Evolutionary conservation across 2,888 invertebrate species (phyloP), one percentile per base, ranked within the genome.

Genomic region (Theretra japonica): DNA sequence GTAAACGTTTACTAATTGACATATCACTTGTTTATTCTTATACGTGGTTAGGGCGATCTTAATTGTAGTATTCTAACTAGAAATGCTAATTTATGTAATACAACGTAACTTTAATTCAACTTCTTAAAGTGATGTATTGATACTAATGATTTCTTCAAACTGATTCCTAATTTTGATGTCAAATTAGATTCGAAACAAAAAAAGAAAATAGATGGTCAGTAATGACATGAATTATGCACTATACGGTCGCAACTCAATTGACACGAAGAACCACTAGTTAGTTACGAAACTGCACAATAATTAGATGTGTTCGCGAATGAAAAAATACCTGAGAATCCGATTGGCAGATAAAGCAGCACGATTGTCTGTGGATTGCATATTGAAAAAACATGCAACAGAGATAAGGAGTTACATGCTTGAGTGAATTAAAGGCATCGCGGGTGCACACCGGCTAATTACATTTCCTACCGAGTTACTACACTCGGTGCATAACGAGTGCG

Each of bases 351-450:
- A 90, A 86, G 77, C 81, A 75, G 85, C 88, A 83, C 89, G 93
- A 93, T 94, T 93, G 94, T 92, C 88, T 92, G 83, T 75, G 88
- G 87, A 90, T 93, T 93, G 92, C 93, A 93, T 94, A 94, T 93
- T 92, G 93, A 94, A 94, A 94, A 94, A 93, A 90, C 94, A 94
- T 93, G 94, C 94, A 94, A 94, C 85, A 86, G 88, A 93, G 94
- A 94, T 94, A 94, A 94, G 93, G 86, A 83, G 90, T 92, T 94
- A 93, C 89, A 92, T 83, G 94, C 83, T 81, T 90, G 90, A 93
- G 90, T 89, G 91, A 90, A 80, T 90, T 80, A 80, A 85, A 90
- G 90, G 90, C 90, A 90, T 89, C 88, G 88, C 85, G 84, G 84
- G 87, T 84, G 87, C 85, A 84, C 88, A 85, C 87, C 79, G 79